A percentile compares a stretch with the other conserved stretches of the same genome.
Evolutionary conservation across 2,113 vertebrate genomes (phyloP).

Genomic region (Siniperca chuatsi): DNA sequence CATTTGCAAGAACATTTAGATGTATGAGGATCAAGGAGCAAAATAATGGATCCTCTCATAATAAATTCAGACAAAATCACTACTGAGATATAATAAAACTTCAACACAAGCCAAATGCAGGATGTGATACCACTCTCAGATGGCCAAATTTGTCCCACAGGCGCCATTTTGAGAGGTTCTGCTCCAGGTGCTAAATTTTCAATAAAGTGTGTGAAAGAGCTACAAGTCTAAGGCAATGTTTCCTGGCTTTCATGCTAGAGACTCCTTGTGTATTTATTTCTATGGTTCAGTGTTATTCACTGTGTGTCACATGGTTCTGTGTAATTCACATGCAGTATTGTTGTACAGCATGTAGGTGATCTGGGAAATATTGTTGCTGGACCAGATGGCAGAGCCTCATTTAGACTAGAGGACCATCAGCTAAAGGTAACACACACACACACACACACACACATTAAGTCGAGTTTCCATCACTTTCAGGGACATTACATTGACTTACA

Average conservation of each 20-base stretch:
- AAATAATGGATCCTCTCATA: constrained; percentile 2
- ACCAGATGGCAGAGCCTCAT: constrained; percentile 84
- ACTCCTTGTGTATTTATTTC: not conserved
- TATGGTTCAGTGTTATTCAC: not conserved
- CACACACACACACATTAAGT: not conserved
- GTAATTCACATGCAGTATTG: not conserved
- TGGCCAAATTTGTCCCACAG: constrained; percentile 8
- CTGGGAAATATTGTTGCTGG: constrained; percentile 89
- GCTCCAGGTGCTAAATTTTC: constrained; percentile 18
- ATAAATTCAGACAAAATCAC: constrained; percentile 14
- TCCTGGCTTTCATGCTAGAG: not conserved
- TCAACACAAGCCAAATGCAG: constrained; percentile 1
- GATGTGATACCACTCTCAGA: not conserved
- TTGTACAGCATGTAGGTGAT: constrained; percentile 89
- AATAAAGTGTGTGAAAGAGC: constrained; percentile 1
- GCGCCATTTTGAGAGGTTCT: not conserved
- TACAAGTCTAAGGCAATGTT: not conserved
- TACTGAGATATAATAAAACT: constrained; percentile 22
- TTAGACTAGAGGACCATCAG: constrained; percentile 87
- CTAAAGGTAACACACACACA: constrained; percentile 85
- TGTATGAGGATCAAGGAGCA: not conserved
- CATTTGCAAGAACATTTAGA: not conserved
- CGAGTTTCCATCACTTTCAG: too few species aligned
- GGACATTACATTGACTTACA: too few species aligned
- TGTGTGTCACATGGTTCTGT: not conserved